phyloP scores from a whole-genome alignment of 2,888 invertebrate species.

The Andrena hattorfiana region DNA sequence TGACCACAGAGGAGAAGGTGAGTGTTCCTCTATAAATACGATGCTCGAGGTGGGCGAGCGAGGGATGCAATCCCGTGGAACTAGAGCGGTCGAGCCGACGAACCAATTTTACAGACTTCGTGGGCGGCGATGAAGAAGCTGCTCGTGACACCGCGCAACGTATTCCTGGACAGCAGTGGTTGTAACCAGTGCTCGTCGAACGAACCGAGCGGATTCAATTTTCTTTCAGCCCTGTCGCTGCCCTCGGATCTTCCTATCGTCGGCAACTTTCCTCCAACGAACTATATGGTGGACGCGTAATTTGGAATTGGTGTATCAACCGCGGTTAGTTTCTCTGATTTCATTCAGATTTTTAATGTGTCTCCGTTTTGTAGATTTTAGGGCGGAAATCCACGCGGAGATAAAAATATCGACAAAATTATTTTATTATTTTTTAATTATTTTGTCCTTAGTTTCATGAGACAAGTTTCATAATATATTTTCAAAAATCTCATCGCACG shows the following conservation, averaged over 20 bases:
- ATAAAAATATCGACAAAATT: too few relatives aligned
- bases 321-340: too few relatives aligned
- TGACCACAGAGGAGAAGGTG: slow-evolving; percentile 34
- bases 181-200: not conserved
- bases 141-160: slow-evolving; percentile 30
- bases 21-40: slow-evolving; percentile 81
- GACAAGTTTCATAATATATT: too few relatives aligned
- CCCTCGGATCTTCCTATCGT: not conserved
- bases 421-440: too few relatives aligned
- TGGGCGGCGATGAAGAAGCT: slow-evolving; percentile 61
- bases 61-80: slow-evolving; percentile 75
- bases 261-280: not conserved
- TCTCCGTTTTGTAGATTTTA: too few relatives aligned
- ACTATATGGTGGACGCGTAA: not conserved
- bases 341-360: too few relatives aligned
- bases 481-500: too few relatives aligned
- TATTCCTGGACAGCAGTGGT: slow-evolving; percentile 4
- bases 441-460: too few relatives aligned
- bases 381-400: too few relatives aligned
- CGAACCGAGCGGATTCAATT: slow-evolving; percentile 26
- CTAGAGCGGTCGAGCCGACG: slow-evolving; percentile 70
- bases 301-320: not conserved
- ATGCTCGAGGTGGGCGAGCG: slow-evolving; percentile 78
- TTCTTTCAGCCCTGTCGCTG: not conserved
- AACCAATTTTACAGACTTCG: slow-evolving; percentile 66